Base-by-base conservation (phyloP, 2,888 invertebrate genomes). In the Acleris emargana region DNA sequence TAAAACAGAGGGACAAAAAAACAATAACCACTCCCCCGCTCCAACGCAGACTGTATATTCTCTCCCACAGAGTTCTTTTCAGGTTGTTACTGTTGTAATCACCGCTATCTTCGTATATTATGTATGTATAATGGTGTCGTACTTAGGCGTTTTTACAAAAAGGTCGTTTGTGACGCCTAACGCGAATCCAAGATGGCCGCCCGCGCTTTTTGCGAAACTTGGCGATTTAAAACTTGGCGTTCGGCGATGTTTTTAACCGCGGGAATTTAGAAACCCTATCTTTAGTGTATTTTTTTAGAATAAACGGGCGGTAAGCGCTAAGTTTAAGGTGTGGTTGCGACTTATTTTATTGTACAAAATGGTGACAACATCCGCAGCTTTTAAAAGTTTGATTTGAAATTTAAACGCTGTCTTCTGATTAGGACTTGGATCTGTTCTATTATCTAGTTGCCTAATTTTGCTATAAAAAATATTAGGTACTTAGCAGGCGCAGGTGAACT, bases 81-180 rank as follows among this genome's bases (percentile, higher is more conserved):
- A 16, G 32, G 4, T n/a, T 16, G 28, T 5, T 5, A 16, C n/a
- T 3, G 20, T 1, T 28, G 9, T 63, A 61, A 64, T 64, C 54
- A 64, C 62, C 53, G 58, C 53, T 59, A 42, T 62, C 54, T 58
- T 49, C 53, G 57, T 63, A 58, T 45, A 54, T 58, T 63, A 55
- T 66, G 54, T 62, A 58, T 51, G 50, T 62, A 58, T 62, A 62
- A 58, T 58, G 62, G 62, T 53, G 53, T 62, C 62, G 62, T 59
- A 67, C 58, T 62, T 67, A 63, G 50, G 57, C 54, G 58, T 67
- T 64, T 66, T 66, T 66, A 52, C 53, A 64, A 59, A 67, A 62
- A 67, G 63, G 67, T 60, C 67, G 67, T 60, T 64, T 67, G 63
- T 59, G 63, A 67, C 59, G 67, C 67, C 63, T 62, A 63, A 64